A percentile compares a stretch with the other conserved stretches of the same genome.
phyloP scores from a whole-genome alignment of 2,113 vertebrate species.

The zebrafish (Danio rerio) region DNA sequence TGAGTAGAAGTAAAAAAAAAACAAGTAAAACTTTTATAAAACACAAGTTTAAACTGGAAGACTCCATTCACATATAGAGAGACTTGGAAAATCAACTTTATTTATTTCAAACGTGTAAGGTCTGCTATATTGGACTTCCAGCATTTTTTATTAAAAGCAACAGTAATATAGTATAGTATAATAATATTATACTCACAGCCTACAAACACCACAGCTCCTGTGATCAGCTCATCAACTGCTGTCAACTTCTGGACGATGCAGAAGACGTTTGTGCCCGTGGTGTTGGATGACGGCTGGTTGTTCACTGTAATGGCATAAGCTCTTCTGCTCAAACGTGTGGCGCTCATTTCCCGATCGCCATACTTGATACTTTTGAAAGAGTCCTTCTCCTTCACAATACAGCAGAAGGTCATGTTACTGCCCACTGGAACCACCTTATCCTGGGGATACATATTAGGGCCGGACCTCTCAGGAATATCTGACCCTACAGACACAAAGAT shows the following conservation, averaged over 20 bases:
- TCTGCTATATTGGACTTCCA: too few relatives aligned
- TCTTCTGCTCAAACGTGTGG: conserved; percentile 67
- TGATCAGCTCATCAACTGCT: not conserved
- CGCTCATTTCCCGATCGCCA: not conserved
- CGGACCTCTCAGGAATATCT: conserved; percentile 56
- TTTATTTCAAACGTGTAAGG: too few relatives aligned
- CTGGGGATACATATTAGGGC: conserved; percentile 62
- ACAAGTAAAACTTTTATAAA: too few relatives aligned
- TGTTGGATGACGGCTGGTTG: conserved; percentile 32
- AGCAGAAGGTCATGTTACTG: conserved; percentile 69
- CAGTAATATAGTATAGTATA: not conserved
- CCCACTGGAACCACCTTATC: conserved; percentile 59
- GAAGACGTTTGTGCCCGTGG: conserved; percentile 64
- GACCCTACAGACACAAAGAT: conserved; percentile 58
- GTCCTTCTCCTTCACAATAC: conserved; percentile 50
- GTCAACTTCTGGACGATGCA: not conserved
- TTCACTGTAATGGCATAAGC: conserved; percentile 61
- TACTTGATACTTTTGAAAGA: not conserved
- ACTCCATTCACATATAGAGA: too few relatives aligned
- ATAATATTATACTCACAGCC: conserved; percentile 73
- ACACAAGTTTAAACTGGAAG: too few relatives aligned
- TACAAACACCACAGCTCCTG: conserved; percentile 72
- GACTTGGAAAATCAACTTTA: too few relatives aligned
- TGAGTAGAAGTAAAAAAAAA: too few relatives aligned
- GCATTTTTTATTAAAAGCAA: too few relatives aligned